Percentiles rank a stretch among this genome's conserved stretches.
Evolutionary conservation across 2,113 vertebrate genomes (phyloP).

Genomic region (Neodon shergylaensis): DNA sequence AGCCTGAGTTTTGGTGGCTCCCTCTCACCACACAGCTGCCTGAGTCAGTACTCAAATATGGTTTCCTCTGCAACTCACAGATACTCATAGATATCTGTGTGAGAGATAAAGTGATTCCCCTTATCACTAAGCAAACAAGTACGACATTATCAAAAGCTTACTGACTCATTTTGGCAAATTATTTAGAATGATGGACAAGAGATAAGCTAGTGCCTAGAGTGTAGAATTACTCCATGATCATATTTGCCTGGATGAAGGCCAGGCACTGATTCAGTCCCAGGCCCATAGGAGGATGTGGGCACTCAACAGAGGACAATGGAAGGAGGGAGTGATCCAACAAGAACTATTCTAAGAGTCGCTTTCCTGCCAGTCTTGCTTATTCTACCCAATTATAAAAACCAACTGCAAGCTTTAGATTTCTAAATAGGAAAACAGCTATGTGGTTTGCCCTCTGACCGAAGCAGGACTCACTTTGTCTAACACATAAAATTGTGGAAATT

Average conservation of each 20-base stretch:
- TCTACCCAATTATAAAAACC: not conserved
- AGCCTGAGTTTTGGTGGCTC: not conserved
- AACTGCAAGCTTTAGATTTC: slow-evolving; percentile 32
- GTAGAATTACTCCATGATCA: not conserved
- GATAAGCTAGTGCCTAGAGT: not conserved
- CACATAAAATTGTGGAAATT: not conserved
- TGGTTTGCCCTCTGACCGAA: slow-evolving; percentile 53
- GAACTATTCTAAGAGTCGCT: slow-evolving; percentile 41
- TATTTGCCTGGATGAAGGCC: not conserved
- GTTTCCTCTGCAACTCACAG: not conserved
- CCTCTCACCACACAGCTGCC: not conserved
- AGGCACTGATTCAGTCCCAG: not conserved
- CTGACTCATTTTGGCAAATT: not conserved
- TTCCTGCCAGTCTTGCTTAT: slow-evolving; percentile 35
- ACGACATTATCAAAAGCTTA: not conserved
- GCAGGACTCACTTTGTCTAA: not conserved
- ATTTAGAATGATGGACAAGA: not conserved
- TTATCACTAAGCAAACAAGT: slow-evolving; percentile 53
- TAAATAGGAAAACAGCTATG: slow-evolving; percentile 43
- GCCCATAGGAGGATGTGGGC: not conserved
- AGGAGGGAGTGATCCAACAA: not conserved
- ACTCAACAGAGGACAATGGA: not conserved
- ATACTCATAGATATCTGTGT: not conserved
- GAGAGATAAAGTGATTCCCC: slow-evolving; percentile 10
- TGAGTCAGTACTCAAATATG: not conserved